These are phyloP conservation scores for Argyrosomus regius DNA, from an alignment of 2,797 vertebrate genomes.

Conservation along the genomic window DNA sequence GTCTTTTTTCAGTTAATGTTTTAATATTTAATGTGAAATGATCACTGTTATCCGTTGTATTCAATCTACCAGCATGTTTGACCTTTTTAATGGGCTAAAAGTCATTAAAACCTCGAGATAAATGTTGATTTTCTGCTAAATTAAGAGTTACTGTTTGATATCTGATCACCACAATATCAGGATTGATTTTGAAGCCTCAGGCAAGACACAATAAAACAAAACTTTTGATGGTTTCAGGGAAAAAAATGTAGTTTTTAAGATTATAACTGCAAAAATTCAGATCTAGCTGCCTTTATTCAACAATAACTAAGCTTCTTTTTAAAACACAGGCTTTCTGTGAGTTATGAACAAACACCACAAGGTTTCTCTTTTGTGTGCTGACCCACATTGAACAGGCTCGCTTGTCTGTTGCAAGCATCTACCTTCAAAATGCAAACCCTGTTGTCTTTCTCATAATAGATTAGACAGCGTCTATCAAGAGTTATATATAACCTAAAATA, in stretches of 20 bases:
- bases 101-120: not conserved
- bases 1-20: not conserved
- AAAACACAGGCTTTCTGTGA: not conserved
- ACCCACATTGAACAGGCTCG: not conserved
- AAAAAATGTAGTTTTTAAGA: too few species aligned
- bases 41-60: not conserved
- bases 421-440: constrained; percentile 38
- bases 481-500: constrained; percentile 35
- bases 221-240: not conserved
- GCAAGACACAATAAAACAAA: not conserved
- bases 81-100: not conserved
- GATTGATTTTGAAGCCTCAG: not conserved
- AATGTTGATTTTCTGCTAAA: not conserved
- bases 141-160: not conserved
- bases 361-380: not conserved
- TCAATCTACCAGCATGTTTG: not conserved
- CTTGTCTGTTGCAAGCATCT: constrained; percentile 3
- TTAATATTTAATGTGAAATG: not conserved
- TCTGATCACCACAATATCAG: not conserved
- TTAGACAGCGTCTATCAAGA: constrained; percentile 24
- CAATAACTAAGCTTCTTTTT: not conserved
- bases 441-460: constrained; percentile 24
- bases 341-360: not conserved
- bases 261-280: not conserved
- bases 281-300: not conserved